Base-by-base conservation (phyloP, 2,888 invertebrate genomes). In the Callyntrura sp. region DNA sequence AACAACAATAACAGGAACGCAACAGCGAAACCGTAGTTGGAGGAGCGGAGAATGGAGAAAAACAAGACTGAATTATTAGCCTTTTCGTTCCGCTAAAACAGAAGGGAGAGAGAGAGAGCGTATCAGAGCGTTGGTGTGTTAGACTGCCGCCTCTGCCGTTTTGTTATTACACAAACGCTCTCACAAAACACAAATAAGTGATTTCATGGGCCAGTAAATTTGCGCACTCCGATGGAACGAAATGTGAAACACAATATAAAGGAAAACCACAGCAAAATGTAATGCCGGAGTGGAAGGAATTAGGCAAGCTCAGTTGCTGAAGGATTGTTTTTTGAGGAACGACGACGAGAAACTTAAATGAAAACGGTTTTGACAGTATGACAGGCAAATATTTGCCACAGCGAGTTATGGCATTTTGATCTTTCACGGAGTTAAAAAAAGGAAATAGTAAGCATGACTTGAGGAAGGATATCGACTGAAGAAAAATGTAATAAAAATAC, bases 191-290 rank as follows among this genome's bases (percentile, higher is more conserved):
- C 84, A 55, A 85, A n/a, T 28, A 11, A 60, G 43, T 43, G 76
- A 73, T 88, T 88, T 88, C 82, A 88, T 76, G 88, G 88, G 11
- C 73, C 23, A 88, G 88, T 88, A 83, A 88, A 57, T 62, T 35
- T 88, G 83, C 60, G 81, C 82, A 82, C 28, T 73, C 76, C 70
- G 4, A 62, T 87, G 87, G 81, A 87, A 87, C 81, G 86, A 35
- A 55, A 76, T 57, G 62, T 70, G 55, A 68, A 43, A 6, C n/a
- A 20, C 45, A 14, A 73, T 68, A 68, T 48, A 73, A 45, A 73
- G 23, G 12, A 73, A 23, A 12, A 73, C 23, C 82, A 82, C 51
- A 70, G 20, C 48, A 35, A 45, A 73, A 45, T 9, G 14, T 43
- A 68, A 68, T 43, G 68, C 4, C 4, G 14, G 60, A 60, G 35